Evolutionary conservation across 2,797 vertebrate genomes (phyloP), one percentile per base, ranked within the genome.

Genomic region (Danio jaintianensis): DNA sequence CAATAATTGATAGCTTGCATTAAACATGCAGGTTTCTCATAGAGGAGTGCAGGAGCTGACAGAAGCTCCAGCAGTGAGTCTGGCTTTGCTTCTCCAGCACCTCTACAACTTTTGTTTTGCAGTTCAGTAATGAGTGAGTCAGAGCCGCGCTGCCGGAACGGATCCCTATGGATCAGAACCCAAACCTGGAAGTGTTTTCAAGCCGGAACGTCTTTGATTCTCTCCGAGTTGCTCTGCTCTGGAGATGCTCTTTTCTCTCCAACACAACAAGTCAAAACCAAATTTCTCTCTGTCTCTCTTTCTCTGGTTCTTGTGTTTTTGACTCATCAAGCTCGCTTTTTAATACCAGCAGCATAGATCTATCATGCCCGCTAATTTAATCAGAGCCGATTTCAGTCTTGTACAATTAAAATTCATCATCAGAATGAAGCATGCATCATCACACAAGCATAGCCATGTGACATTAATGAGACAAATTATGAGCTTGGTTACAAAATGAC

Each of bases 1-100:
- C 71, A 89, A 93, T 90, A 88, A 90, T 92, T 87, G 79, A 92
- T 87, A 64, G 36, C 20, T 78, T 79, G 48, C 63, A 87, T 89
- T 84, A 88, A 87, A 90, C 75, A 87, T 86, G 82, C 81, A 86
- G 83, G 48, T 73, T 47, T 74, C 84, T 81, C 80, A 78, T 85
- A 84, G 83, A 78, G 4, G 20, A 84, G 78, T 78, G 56, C 5
- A 83, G 52, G 53, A 85, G 69, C 83, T 85, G 88, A 84, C 85
- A 87, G 82, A 15, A 55, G 61, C 78, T 61, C 50, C 40, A 74
- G 55, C 75, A 80, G 15, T 76, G 74, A 40, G 36, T 79, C 78
- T 36, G 11, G 45, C 66, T 76, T 43, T 43, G 5, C 55, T 53
- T 18, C 55, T 86, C 74, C 73, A 68, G 75, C 77, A 85, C 83